Evolutionary conservation across 1,140 invertebrate genomes (phyloP).

Genomic region (Tigriopus japonicus): DNA sequence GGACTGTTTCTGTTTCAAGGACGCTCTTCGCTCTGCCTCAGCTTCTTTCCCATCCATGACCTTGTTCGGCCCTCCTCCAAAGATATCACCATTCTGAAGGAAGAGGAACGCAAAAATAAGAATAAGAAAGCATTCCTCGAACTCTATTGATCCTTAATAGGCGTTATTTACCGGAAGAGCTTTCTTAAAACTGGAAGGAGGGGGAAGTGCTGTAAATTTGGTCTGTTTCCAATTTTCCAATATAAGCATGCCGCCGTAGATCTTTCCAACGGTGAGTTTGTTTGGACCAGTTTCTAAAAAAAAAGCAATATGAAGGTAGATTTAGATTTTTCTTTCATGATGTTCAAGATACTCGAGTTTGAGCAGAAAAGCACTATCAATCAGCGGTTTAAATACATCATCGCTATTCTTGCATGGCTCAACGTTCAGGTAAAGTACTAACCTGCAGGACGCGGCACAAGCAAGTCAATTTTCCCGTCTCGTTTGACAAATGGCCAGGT

Average conservation of each 20-base stretch:
- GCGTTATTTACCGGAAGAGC: neutral
- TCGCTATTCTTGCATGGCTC: no score
- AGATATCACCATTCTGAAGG: no score
- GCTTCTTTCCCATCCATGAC: no score
- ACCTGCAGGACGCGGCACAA: conserved; percentile 10
- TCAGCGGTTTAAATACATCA: no score
- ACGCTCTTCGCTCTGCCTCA: no score
- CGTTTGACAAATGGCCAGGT: conserved; percentile 12
- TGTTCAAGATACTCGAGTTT: neutral
- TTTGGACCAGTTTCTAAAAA: conserved; percentile 26
- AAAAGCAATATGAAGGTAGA: neutral
- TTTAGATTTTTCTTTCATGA: neutral
- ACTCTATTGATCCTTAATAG: no score
- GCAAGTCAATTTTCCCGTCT: conserved; percentile 10
- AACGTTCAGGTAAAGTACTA: neutral
- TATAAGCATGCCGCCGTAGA: conserved; percentile 40
- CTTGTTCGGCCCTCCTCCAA: no score
- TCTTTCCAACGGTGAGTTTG: conserved; percentile 39
- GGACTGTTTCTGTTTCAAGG: no score
- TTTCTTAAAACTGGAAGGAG: neutral
- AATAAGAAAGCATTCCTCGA: no score
- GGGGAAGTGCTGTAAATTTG: conserved; percentile 17
- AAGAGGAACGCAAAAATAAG: no score
- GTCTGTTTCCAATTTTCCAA: conserved; percentile 37
- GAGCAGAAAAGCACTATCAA: no score